Base-by-base conservation (phyloP, 92 coral and sea anemone species). In the Palythoa caribaeorum region DNA sequence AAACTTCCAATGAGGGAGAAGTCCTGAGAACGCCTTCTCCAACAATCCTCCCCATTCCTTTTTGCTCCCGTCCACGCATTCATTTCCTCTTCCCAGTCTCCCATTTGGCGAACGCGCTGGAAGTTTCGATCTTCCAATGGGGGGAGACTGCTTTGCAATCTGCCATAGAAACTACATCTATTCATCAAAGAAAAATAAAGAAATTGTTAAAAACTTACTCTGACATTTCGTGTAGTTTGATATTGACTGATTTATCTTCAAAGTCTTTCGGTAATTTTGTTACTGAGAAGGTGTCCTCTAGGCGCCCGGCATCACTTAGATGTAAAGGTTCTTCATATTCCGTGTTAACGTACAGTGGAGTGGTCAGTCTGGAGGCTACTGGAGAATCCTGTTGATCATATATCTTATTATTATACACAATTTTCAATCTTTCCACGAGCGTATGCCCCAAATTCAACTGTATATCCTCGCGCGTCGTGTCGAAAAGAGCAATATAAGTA, bases 161-260 rank as follows among this genome's bases (percentile, higher is more conserved):
- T 44, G 7, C 7, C 50, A 2, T 44, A 28, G 14, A 59, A 11
- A 59, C 4, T 2, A 6, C 70, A 63, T 17, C 20, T n/a, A 63
- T 5, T 63, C 70, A 55, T 9, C 70, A 63, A 63, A 63, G 70
- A 17, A 63, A 9, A 63, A 63, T 20, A 63, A 63, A 9, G 20
- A 55, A 55, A 2, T 63, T 16, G 35, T 21, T 1, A 63, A 17
- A 35, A 39, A 87, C 96, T 72, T 91, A 93, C 98, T 84, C 93
- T n/a, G 96, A 72, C 98, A 95, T 93, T 40, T 90, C 93, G 84
- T 95, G 98, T 36, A 95, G 92, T 73, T 92, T 89, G 44, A 92
- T 92, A 78, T 95, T 95, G 77, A 77, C 90, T 72, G 57, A 69
- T 66, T 68, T 81, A 6, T 71, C 74, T 50, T 81, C 75, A 3